phyloP scores from a whole-genome alignment of 2,888 invertebrate species.

The Drosophila differens region DNA sequence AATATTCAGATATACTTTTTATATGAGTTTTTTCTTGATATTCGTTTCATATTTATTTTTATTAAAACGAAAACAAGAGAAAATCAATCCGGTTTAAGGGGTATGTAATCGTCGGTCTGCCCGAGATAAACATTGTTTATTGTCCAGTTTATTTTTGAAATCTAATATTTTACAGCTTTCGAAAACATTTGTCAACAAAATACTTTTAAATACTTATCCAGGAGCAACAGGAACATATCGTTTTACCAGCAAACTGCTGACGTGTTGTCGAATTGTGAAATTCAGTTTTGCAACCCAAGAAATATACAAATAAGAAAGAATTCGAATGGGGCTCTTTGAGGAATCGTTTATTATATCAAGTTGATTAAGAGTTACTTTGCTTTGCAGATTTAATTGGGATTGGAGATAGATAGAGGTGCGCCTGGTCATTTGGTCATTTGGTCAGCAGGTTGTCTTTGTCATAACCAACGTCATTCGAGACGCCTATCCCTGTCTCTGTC shows the following conservation, averaged over 20 bases:
- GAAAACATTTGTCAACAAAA: neutral
- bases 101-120: neutral
- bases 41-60: neutral
- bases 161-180: neutral
- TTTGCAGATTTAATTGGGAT: neutral
- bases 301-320: neutral
- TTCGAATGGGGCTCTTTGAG: neutral
- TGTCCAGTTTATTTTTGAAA: neutral
- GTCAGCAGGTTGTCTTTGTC: neutral
- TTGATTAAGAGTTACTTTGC: neutral
- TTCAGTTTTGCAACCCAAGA: neutral
- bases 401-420: neutral
- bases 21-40: neutral
- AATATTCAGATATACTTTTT: neutral
- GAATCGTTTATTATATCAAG: neutral
- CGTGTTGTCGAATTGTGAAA: neutral
- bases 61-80: neutral
- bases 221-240: neutral
- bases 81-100: neutral
- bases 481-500: neutral
- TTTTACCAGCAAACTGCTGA: neutral
- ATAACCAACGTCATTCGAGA: neutral
- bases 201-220: neutral
- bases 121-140: neutral
- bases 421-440: neutral